Base-by-base conservation (phyloP, 2,113 vertebrate species). In the Chaenogobius annularis region DNA sequence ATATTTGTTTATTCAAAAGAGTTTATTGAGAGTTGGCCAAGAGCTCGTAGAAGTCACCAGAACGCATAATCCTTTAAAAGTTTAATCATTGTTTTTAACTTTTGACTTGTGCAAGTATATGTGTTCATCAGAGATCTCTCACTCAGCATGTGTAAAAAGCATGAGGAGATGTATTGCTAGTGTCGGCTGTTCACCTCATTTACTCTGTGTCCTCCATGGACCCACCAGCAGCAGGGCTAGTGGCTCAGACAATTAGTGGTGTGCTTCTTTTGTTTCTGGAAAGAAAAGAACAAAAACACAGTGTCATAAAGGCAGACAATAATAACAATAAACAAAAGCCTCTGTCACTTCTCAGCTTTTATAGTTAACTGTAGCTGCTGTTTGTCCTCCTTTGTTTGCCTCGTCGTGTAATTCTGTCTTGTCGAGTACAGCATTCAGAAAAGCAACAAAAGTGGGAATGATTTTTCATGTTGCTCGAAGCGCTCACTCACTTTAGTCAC, bases 171-270 rank as follows among this genome's bases (percentile, higher is more conserved):
- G 86, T 66, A 78, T 86, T 79, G 72, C 84, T 95, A 93, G 87
- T 74, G 91, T 90, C 79, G 91, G 85, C 87, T 90, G 91, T 84
- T 87, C 91, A 91, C 78, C 91, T 89, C 87, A 90, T 75, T 89
- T 89, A 81, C 88, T 91, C 82, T 81, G 61, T 66, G 74, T 81
- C 86, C 68, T 64, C 81, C 86, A 66, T 66, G 73, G 67, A 74
- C 75, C 69, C 71, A 68, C 17, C 55, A 59, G 68, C 59, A 55
- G 48, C 3, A 15, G 2, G n/a, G 50, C 23, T 37, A 19, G 68
- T 50, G 58, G 69, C 44, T 77, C 72, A 58, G 78, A 78, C 50
- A 67, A 83, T 77, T 73, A 55, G 52, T 23, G 55, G 72, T 67
- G 72, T 78, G 81, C 74, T 69, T 50, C 48, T 56, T 19, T 70